A percentile compares a stretch with the other conserved stretches of the same genome.
phyloP scores from a whole-genome alignment of 64 coral and sea anemone genomes.

The Trachythela sp. region DNA sequence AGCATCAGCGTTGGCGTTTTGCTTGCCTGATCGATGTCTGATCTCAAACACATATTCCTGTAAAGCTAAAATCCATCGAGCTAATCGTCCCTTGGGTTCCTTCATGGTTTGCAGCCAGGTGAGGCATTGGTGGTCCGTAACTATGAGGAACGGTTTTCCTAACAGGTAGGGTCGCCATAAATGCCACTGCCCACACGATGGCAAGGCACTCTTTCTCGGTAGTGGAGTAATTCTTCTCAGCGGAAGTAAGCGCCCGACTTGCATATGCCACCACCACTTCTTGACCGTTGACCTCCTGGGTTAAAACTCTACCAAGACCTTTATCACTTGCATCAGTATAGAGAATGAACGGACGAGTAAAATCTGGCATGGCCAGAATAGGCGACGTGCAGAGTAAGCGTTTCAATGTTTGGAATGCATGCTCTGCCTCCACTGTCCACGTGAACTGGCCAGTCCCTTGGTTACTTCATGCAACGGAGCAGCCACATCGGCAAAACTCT shows the following conservation, averaged over 20 bases:
- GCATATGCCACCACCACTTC: slow-evolving; percentile 29
- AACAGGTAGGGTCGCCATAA: neutral
- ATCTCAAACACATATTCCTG: neutral
- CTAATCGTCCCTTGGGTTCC: slow-evolving; percentile 11
- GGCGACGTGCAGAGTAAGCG: neutral
- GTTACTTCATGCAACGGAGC: neutral
- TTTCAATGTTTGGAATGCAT: neutral
- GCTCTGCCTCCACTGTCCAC: neutral
- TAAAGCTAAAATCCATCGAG: neutral
- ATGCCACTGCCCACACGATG: neutral
- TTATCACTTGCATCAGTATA: slow-evolving; percentile 38
- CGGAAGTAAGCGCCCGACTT: neutral
- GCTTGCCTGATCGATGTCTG: neutral
- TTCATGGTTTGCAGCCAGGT: neutral
- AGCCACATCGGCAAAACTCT: slow-evolving; percentile 21
- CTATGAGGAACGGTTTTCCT: neutral
- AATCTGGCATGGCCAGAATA: slow-evolving; percentile 14
- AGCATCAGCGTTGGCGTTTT: slow-evolving; percentile 20
- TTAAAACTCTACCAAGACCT: slow-evolving; percentile 8
- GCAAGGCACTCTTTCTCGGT: no score
- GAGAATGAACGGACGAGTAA: neutral
- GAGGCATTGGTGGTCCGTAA: slow-evolving; percentile 30
- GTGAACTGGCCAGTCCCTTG: neutral
- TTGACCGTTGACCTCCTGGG: neutral
- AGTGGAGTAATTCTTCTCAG: slow-evolving; percentile 20